Evolutionary conservation across 2,113 vertebrate species (phyloP).

Genomic region (Phasianus colchicus): DNA sequence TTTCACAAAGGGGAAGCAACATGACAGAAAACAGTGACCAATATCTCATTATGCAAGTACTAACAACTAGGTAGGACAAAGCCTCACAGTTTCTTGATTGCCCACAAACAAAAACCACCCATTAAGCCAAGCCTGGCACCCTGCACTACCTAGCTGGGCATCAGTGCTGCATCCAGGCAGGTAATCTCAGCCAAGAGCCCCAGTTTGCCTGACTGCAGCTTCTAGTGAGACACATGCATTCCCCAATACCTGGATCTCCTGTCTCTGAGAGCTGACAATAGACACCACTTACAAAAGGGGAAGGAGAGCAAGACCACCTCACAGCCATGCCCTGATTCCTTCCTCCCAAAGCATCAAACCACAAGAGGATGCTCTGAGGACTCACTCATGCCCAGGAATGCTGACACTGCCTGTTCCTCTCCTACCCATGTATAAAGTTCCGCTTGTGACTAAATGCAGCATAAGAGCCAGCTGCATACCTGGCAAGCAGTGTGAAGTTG

Average conservation of each 20-base stretch:
- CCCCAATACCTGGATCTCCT: neutral
- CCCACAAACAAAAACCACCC: neutral
- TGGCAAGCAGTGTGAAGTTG: neutral
- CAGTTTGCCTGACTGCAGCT: neutral
- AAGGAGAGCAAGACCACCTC: neutral
- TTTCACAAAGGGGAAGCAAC: neutral
- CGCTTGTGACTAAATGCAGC: neutral
- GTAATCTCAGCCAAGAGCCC: neutral
- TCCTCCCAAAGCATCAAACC: neutral
- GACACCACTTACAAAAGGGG: neutral
- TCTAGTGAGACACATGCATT: neutral
- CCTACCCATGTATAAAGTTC: neutral
- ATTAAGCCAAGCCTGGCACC: constrained; percentile 5
- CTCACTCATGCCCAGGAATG: neutral
- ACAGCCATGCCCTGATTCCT: neutral
- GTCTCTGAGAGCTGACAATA: neutral
- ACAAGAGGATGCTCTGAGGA: neutral
- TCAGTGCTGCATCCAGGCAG: neutral
- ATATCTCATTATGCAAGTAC: neutral
- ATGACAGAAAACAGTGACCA: neutral
- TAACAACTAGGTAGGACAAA: neutral
- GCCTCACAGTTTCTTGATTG: neutral
- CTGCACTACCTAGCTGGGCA: neutral
- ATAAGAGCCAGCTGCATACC: neutral
- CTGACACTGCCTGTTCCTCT: neutral